Evolutionary conservation across 2,888 invertebrate genomes (phyloP), one percentile per base, ranked within the genome.

Genomic region (Phania funesta): DNA sequence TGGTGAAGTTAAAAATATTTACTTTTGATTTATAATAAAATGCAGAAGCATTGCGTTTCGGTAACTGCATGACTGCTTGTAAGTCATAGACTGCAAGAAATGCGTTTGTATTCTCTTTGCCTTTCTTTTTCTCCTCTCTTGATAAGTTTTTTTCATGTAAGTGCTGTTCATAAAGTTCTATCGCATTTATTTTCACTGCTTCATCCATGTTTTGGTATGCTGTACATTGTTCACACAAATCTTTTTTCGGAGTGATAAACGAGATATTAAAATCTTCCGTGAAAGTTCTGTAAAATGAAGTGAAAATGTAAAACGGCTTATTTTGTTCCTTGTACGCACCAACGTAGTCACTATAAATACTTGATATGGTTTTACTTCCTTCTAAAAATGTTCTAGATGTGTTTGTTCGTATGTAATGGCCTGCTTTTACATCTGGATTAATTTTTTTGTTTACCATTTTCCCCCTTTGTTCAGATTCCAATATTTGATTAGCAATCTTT

Each of bases 11-110:
- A 11, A 77, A 68, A 73, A 83, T 62, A 78, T 80, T 83, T 48
- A 80, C 6, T 62, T 84, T 82, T 60, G 80, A 82, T 24, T 84
- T 84, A 29, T 73, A 80, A 29, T 80, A 82, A 71, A 82, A 82
- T 16, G 60, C 73, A 16, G 80, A 84, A 9, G 80, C 77, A 20
- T 84, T 50, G 46, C 77, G 70, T 32, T 77, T 80, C 8, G 74
- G 80, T 35, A 80, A 44, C 46, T 84, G 82, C 79, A 82, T 67
- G 35, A 82, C 77, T 29, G 80, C 79, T 74, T 77, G 77, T 11
- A 82, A 65, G 46, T 82, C 84, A 70, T 84, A 65, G 7, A 78
- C 78, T 35, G 78, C 78, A 16, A 79, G 71, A 56, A 65, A 50
- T 50, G 9, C 50, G 48, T 65, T 52, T 18, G 3, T 44, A 73